Percentiles rank a stretch among this genome's conserved stretches.
These are phyloP conservation scores for Drosophila paulistorum DNA, from an alignment of 1,140 invertebrate species.

Conservation along the genomic window DNA sequence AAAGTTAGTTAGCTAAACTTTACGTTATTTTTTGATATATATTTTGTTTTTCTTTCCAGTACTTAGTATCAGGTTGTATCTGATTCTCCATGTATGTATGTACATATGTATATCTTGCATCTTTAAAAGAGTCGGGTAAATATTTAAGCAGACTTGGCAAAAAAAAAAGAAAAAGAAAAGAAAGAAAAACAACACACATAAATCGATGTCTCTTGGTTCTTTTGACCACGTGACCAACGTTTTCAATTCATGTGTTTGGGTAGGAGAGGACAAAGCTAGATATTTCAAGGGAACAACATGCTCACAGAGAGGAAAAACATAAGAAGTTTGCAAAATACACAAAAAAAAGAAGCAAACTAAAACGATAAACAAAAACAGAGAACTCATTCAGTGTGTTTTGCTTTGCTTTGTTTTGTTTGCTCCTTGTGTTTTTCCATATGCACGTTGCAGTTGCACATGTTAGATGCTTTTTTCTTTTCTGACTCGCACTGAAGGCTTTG, in stretches of 20 bases:
- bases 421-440: conserved; percentile 17
- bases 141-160: conserved; percentile 2
- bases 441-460: conserved; percentile 6
- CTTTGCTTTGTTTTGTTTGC: neutral
- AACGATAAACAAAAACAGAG: neutral
- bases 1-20: neutral
- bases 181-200: neutral
- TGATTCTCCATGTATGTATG: too few species aligned
- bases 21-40: too few species aligned
- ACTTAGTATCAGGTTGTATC: neutral
- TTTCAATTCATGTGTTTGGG: too few species aligned
- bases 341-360: neutral
- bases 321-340: neutral
- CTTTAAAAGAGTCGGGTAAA: neutral
- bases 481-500: neutral
- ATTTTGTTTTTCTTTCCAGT: neutral
- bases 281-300: neutral
- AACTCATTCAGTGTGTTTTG: neutral
- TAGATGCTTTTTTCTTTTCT: neutral
- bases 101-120: too few species aligned
- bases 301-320: neutral
- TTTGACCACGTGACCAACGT: neutral
- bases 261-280: neutral
- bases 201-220: neutral
- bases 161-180: neutral